Base-by-base conservation (phyloP, 1,140 invertebrate species). In the Atta texana region DNA sequence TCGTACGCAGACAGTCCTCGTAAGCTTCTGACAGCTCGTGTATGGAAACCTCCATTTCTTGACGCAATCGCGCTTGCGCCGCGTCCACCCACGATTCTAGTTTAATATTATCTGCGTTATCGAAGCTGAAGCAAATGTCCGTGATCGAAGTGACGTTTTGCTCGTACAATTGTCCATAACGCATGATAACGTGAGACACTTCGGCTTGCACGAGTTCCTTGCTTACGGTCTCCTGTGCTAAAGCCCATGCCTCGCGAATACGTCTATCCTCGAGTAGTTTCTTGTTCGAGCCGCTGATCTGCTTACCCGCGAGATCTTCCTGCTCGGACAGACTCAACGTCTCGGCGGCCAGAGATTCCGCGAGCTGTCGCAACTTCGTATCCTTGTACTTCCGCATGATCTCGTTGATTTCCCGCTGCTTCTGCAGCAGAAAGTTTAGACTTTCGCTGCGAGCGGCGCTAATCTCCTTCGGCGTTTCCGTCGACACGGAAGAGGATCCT, bases 161-260 rank as follows among this genome's bases (percentile, higher is more conserved):
- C 84, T 97, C 96, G 89, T 97, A 97, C 16, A 96, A 93, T 88
- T 97, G 96, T 10, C 96, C 97, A 87, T 96, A 97, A 21, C 96
- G 95, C 75, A 96, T 95, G 86, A 97, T 96, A 4, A 97, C 96
- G 86, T 97, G 97, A 18, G 97, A 96, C 77, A 97, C 97, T 93
- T 98, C 97, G 0, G 96, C 96, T 89, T 97, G 97, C 16, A 97
- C 96, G 2, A 98, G 94, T 92, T 97, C 97, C 24, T 96, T 96
- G 88, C 97, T 97, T 3, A 97, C 96, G 0, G 96, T 96, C 91
- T 97, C 97, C 85, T 97, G 96, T 2, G 97, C 97, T 59, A 96
- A 94, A 55, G 95, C 96, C 96, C 96, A 97, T 4, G 97, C 96
- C 89, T 97, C 96, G 31, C 97, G 96, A 59, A 97, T 95, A 39